Evolutionary conservation across 2,888 invertebrate species (phyloP).

Genomic region (Folsomia manolachei): DNA sequence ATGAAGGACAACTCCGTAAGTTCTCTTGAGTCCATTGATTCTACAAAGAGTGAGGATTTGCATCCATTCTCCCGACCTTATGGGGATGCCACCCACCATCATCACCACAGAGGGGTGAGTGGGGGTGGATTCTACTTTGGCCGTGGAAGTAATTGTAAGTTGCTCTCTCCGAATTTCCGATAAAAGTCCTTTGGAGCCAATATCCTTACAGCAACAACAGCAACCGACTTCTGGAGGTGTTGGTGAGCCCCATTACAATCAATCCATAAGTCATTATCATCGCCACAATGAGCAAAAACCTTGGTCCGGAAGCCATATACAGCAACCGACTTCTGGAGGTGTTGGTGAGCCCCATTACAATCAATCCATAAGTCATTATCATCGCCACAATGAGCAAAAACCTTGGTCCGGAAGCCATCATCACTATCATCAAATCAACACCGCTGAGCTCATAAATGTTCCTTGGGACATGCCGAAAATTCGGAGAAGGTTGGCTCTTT

Average conservation of each 20-base stretch:
- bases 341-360: not conserved
- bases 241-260: not conserved
- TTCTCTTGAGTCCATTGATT: slow-evolving; percentile 50
- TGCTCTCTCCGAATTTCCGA: slow-evolving; percentile 50
- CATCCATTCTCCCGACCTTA: slow-evolving; percentile 28
- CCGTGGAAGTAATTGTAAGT: slow-evolving; percentile 31
- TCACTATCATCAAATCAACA: slow-evolving; percentile 26
- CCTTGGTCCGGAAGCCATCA: not conserved
- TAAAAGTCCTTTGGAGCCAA: slow-evolving; percentile 49
- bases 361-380: not conserved
- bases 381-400: not conserved
- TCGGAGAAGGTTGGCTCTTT: slow-evolving; percentile 69
- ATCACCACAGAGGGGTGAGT: not conserved
- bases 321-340: no score
- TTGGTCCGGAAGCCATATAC: no score
- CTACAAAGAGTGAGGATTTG: slow-evolving; percentile 47
- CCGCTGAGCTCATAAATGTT: slow-evolving; percentile 69
- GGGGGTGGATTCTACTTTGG: not conserved
- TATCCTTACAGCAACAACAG: not conserved
- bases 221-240: not conserved
- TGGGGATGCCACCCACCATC: no score
- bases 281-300: not conserved
- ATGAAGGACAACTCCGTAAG: slow-evolving; percentile 48
- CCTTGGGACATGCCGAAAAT: slow-evolving; percentile 92
- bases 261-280: not conserved